Evolutionary conservation across 2,797 vertebrate genomes (phyloP).

Genomic region (Discoglossus pictus): DNA sequence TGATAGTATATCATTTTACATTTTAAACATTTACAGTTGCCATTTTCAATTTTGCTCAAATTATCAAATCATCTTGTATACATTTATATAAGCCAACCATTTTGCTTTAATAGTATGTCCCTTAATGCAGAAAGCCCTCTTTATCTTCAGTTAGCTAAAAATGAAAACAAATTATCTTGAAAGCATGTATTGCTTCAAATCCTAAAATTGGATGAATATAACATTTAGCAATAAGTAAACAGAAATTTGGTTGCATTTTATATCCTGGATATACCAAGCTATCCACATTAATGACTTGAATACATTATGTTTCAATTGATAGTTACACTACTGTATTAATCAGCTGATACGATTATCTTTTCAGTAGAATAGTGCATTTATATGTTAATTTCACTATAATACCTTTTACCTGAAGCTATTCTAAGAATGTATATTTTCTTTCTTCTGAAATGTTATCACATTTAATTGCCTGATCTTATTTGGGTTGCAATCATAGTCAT

Average conservation of each 20-base stretch:
- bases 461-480: constrained; percentile 91
- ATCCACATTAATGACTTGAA: constrained; percentile 43
- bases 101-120: too few relatives aligned
- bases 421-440: constrained; percentile 72
- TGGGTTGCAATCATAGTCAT: constrained; percentile 84
- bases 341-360: constrained; percentile 60
- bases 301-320: constrained; percentile 70
- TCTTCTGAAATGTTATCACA: constrained; percentile 87
- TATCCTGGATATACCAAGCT: constrained; percentile 22
- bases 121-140: neutral
- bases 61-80: too few relatives aligned
- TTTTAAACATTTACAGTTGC: too few relatives aligned
- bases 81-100: too few relatives aligned
- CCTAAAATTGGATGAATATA: neutral
- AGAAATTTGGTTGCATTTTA: neutral
- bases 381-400: constrained; percentile 77
- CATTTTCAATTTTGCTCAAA: too few relatives aligned
- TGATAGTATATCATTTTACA: too few relatives aligned
- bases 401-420: constrained; percentile 74
- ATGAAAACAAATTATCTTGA: neutral
- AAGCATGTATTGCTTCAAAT: neutral
- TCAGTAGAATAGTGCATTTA: constrained; percentile 73
- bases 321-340: constrained; percentile 69
- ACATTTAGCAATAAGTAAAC: constrained; percentile 25
- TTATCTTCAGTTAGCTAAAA: neutral